These are phyloP conservation scores for Pterocles burchelli DNA, from an alignment of 2,113 vertebrate species.

Conservation along the genomic window DNA sequence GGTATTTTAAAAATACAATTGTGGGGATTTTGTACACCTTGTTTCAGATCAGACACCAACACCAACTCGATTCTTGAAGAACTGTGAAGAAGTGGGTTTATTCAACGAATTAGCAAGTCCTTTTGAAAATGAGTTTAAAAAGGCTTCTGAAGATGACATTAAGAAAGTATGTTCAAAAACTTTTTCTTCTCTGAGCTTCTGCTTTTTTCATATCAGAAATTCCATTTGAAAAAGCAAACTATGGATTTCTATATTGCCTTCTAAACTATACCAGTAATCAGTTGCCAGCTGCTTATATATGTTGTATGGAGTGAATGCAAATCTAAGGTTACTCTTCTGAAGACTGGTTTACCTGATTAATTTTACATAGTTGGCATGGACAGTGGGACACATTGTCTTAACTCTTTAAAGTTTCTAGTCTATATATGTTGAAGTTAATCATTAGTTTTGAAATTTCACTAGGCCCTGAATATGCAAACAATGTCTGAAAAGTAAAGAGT, in stretches of 20 bases:
- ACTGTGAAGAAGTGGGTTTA: conserved; percentile 98
- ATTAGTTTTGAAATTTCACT: background rate
- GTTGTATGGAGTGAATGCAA: background rate
- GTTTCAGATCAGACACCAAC: conserved; percentile 97
- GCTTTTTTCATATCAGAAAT: background rate
- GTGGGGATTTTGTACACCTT: conserved; percentile 10
- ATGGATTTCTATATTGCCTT: background rate
- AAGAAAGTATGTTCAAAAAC: conserved; percentile 86
- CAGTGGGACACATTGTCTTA: background rate
- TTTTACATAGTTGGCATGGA: background rate
- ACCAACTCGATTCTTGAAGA: conserved; percentile 97
- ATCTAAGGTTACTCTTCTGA: background rate
- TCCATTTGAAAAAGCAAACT: background rate
- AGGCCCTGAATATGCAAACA: background rate
- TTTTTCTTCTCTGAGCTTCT: background rate
- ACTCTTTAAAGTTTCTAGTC: background rate
- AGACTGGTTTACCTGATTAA: background rate
- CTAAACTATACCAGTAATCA: background rate
- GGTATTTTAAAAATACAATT: background rate
- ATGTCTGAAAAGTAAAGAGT: background rate
- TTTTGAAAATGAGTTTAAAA: conserved; percentile 99
- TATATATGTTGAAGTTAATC: background rate
- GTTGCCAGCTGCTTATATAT: background rate
- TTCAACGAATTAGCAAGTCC: conserved; percentile 98
- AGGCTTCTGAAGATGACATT: conserved; percentile 93